phyloP scores from a whole-genome alignment of 2,113 vertebrate species.

The Tupaia tana region DNA sequence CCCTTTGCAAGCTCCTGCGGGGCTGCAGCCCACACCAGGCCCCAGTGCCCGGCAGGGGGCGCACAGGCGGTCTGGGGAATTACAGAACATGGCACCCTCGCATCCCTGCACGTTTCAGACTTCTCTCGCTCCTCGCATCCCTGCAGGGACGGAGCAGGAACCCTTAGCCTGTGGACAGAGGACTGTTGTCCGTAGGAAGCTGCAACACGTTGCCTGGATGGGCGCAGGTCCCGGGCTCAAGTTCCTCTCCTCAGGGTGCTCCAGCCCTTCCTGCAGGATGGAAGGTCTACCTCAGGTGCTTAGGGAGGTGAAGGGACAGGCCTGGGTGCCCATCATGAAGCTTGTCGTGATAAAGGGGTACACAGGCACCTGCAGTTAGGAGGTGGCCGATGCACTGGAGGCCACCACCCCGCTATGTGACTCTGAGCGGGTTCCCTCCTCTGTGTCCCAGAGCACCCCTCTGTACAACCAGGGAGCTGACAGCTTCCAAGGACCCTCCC shows the following conservation, averaged over 20 bases:
- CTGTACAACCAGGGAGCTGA: neutral
- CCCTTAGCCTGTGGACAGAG: neutral
- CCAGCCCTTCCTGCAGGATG: neutral
- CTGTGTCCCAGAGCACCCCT: neutral
- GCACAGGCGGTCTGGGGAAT: no score
- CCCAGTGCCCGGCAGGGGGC: no score
- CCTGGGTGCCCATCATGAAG: neutral
- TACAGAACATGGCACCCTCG: rapidly evolving
- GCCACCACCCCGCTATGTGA: neutral
- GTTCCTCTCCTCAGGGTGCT: neutral
- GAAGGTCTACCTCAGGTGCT: neutral
- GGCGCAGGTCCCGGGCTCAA: neutral
- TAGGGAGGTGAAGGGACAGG: rapidly evolving
- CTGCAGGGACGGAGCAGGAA: neutral
- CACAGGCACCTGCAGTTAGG: neutral
- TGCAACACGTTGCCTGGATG: neutral
- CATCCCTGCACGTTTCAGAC: rapidly evolving
- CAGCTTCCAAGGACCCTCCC: neutral
- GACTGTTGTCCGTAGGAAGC: neutral
- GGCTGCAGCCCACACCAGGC: neutral
- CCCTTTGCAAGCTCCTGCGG: neutral
- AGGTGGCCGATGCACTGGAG: no score
- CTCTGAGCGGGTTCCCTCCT: neutral
- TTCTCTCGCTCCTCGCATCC: rapidly evolving
- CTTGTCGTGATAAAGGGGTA: rapidly evolving